Evolutionary conservation across 2,797 vertebrate genomes (phyloP), one percentile per base, ranked within the genome.

Genomic region (Chrysocyon brachyurus): DNA sequence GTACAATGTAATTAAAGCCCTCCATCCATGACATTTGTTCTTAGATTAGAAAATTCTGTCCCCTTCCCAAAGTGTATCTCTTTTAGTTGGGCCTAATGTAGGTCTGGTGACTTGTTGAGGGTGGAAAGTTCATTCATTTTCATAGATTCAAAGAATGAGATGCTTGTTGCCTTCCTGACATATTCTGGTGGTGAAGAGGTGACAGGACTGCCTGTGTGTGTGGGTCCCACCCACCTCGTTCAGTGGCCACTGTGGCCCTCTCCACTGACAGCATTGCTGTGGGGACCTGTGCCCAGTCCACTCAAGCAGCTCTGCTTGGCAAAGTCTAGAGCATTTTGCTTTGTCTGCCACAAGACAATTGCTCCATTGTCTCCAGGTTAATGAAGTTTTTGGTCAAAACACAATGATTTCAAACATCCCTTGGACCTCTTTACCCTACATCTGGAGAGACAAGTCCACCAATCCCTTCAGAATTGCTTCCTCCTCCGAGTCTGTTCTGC

Each of bases 311-410:
- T 7, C 66, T 3, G 52, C 90, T 73, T 87, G 22, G 85, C 81
- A 88, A 70, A 59, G 94, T 68, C 46, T 31, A 66, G 3, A 87
- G 70, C 26, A 36, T 72, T 92, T 91, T 46, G 61, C 79, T 64
- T 82, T 91, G 87, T 95, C 75, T 68, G 70, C 46, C 75, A 59
- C 1, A 7, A 91, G 66, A 94, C 95, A 93, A 93, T 70, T 59
- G 40, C 8, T 22, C 70, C 72, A 73, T 72, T 97, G 96, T 97
- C 85, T 92, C 66, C 14, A 52, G 89, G 81, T 81, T 96, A 97
- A 96, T 91, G 83, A 91, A n/a, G 57, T 56, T 95, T 92, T 64
- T 46, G 89, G 89, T 93, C 87, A 73, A 90, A 95, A 75, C 56
- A 87, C 59, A 85, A 56, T 79, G 94, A 91, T 75, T 95, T 88